Base-by-base conservation (phyloP, 2,113 vertebrate species). In the Lucifuga dentata region DNA sequence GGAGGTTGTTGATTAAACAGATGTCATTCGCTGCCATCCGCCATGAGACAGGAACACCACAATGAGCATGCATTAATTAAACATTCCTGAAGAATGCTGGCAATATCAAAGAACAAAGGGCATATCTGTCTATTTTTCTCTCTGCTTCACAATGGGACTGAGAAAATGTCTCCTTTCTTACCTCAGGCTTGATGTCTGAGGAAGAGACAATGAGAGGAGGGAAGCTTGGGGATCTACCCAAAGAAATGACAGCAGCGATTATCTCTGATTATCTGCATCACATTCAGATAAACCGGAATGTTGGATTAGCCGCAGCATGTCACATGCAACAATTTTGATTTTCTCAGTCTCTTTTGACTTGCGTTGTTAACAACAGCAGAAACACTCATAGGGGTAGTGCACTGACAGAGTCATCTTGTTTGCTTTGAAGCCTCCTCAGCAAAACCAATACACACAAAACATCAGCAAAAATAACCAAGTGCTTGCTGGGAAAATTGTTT, bases 1-100 rank as follows among this genome's bases (percentile, higher is more conserved):
- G 81, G 72, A 89, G 85, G 83, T 85, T 80, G 89, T 87, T 91
- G 88, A 90, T 92, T 90, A 90, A 90, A 91, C 83, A 86, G 84
- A 83, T 86, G 82, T 58, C 60, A 20, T 78, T 78, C 52, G 26
- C 80, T 39, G 61, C 62, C 56, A 24, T 71, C 67, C 59, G 8
- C 60, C 71, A 73, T 36, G 69, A 86, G 81, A 88, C 58, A 52
- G 40, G 72, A 73, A 68, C 72, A 55, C 72, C 76, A 73, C 73
- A 79, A 87, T 79, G 81, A 81, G 53, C 75, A 50, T 52, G 73
- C 72, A 86, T 90, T 88, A 82, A 90, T 92, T 86, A 88, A 84
- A 84, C 73, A 72, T 81, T 88, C 70, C 78, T 75, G 48, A 78
- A 76, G 67, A 85, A 78, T 68, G 53, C 63, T 46, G 66, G 48